These are phyloP conservation scores for Polyergus mexicanus DNA, from an alignment of 1,140 invertebrate species.

Conservation along the genomic window DNA sequence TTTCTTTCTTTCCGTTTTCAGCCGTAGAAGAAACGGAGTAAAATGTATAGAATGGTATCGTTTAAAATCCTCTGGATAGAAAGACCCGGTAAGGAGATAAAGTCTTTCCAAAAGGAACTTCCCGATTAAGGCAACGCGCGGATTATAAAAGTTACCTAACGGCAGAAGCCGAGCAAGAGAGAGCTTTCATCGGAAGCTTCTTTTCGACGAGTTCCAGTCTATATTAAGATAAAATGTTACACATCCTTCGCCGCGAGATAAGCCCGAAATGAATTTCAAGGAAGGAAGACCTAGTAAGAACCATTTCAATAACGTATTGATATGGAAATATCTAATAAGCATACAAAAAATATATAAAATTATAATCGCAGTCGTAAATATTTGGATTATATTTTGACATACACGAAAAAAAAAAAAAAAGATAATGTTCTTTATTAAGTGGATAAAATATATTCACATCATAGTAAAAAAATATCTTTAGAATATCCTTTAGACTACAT, in stretches of 20 bases:
- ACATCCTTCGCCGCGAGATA: slow-evolving; percentile 48
- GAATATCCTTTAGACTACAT: slow-evolving; percentile 17
- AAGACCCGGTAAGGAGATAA: slow-evolving; percentile 56
- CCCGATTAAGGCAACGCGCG: slow-evolving; percentile 59
- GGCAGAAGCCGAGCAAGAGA: slow-evolving; percentile 44
- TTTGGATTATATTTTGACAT: no score
- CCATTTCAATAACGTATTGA: slow-evolving; percentile 8
- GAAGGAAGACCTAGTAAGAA: not conserved
- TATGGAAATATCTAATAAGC: not conserved
- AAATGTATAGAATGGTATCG: slow-evolving; percentile 78
- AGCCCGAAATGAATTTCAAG: slow-evolving; percentile 53
- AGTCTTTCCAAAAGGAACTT: slow-evolving; percentile 61
- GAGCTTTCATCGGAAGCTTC: slow-evolving; percentile 55
- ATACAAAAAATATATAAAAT: slow-evolving; percentile 16
- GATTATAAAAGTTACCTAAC: slow-evolving; percentile 66
- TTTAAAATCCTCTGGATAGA: slow-evolving; percentile 76
- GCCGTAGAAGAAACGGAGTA: slow-evolving; percentile 74
- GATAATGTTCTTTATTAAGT: not conserved
- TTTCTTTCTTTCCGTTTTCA: slow-evolving; percentile 31
- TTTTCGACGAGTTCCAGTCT: slow-evolving; percentile 51
- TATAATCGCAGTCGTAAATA: not conserved
- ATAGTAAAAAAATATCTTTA: not conserved
- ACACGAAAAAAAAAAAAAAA: no score
- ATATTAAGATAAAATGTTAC: slow-evolving; percentile 60
- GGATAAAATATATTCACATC: slow-evolving; percentile 23